Evolutionary conservation across 2,113 vertebrate genomes (phyloP).

Genomic region (Hippocampus mohnikei): DNA sequence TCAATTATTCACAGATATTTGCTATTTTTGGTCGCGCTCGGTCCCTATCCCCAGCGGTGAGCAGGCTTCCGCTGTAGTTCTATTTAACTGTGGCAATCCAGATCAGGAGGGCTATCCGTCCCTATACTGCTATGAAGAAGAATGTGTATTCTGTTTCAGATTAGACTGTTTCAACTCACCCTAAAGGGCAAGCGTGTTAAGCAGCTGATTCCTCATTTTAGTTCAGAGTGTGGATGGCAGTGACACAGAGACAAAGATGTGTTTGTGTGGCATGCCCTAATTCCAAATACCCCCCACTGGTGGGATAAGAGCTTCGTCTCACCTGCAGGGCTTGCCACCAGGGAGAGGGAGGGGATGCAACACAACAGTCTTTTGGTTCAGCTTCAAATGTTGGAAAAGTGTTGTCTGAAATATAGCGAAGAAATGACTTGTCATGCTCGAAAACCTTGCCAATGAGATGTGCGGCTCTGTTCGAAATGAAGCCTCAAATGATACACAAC

Average conservation of each 20-base stretch:
- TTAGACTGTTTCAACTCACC: background rate
- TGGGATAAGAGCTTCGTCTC: slow-evolving; percentile 50
- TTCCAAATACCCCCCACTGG: slow-evolving; percentile 27
- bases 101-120: background rate
- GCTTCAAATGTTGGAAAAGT: background rate
- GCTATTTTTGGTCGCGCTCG: background rate
- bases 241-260: slow-evolving; percentile 51
- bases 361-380: background rate
- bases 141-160: background rate
- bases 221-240: slow-evolving; percentile 38
- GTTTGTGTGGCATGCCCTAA: slow-evolving; percentile 46
- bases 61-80: background rate
- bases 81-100: background rate
- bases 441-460: background rate
- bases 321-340: slow-evolving; percentile 58
- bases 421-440: background rate
- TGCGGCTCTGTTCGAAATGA: background rate
- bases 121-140: background rate
- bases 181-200: slow-evolving; percentile 22
- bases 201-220: slow-evolving; percentile 61
- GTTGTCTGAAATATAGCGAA: background rate
- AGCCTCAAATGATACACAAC: background rate
- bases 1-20: background rate
- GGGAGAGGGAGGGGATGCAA: slow-evolving; percentile 7
- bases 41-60: background rate